These are phyloP conservation scores for Chamaea fasciata DNA, from an alignment of 2,113 vertebrate genomes.

Conservation along the genomic window DNA sequence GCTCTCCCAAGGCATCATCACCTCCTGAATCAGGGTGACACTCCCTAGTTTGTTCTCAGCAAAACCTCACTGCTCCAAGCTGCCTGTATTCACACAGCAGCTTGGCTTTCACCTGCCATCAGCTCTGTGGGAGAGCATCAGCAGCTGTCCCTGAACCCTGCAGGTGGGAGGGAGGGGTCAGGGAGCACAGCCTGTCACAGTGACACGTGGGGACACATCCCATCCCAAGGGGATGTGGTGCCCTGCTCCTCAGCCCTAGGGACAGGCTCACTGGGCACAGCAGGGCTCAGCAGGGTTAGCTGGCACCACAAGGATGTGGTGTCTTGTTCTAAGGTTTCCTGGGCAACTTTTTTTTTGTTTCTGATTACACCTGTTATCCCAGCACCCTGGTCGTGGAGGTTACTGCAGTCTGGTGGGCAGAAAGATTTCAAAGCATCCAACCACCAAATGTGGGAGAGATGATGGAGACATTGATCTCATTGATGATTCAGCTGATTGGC, in stretches of 20 bases:
- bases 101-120: not conserved
- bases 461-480: not conserved
- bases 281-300: not conserved
- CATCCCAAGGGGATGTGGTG: no score
- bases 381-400: not conserved
- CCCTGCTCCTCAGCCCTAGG: not conserved
- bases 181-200: not conserved
- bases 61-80: not conserved
- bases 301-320: not conserved
- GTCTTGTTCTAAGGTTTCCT: not conserved
- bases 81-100: not conserved
- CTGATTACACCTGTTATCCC: not conserved
- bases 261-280: not conserved
- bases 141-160: not conserved
- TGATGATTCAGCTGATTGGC: not conserved
- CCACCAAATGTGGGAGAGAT: rapidly evolving
- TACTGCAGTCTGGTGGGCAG: not conserved
- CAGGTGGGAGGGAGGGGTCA: not conserved
- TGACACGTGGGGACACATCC: not conserved
- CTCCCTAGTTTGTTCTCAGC: not conserved
- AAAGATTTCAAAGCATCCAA: not conserved
- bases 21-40: not conserved
- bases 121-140: not conserved
- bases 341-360: not conserved
- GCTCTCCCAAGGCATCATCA: not conserved